Evolutionary conservation across 2,888 invertebrate species (phyloP).

Genomic region (Papilio elwesi): DNA sequence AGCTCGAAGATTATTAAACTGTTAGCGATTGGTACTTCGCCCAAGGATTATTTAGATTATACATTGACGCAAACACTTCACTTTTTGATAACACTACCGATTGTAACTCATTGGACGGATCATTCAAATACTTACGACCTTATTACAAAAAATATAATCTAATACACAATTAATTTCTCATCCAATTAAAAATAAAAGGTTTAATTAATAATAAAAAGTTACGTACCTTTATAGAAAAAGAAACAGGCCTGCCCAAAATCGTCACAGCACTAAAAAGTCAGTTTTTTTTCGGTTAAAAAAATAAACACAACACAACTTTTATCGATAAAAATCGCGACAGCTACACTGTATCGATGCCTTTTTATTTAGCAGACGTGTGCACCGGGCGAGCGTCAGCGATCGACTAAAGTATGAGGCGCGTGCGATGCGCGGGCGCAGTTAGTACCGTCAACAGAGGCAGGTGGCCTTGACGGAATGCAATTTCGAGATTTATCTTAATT

Average conservation of each 20-base stretch:
- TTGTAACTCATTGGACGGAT: constrained; percentile 11
- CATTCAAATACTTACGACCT: neutral
- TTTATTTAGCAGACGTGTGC: constrained; percentile 45
- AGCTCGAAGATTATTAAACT: constrained; percentile 27
- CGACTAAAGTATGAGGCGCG: constrained; percentile 55
- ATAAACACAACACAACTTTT: constrained; percentile 63
- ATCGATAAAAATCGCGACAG: constrained; percentile 52
- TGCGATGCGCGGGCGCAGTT: constrained; percentile 58
- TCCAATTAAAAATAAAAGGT: constrained; percentile 3
- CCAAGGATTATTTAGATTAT: constrained; percentile 40
- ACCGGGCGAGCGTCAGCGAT: constrained; percentile 53
- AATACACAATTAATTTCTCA: constrained; percentile 3
- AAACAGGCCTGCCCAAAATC: constrained; percentile 58
- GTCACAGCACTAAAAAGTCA: constrained; percentile 62
- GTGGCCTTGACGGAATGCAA: constrained; percentile 64
- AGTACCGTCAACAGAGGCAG: constrained; percentile 48
- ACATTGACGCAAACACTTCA: constrained; percentile 38
- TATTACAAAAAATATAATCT: constrained; percentile 3
- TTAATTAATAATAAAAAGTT: constrained; percentile 12
- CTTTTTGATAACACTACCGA: constrained; percentile 30
- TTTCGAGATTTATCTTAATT: constrained; percentile 71
- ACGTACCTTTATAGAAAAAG: constrained; percentile 38
- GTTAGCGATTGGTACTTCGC: constrained; percentile 30
- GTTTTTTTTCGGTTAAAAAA: constrained; percentile 49
- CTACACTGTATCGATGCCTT: constrained; percentile 54